A percentile compares a stretch with the other conserved stretches of the same genome.
These are phyloP conservation scores for Sceloporus tristichus DNA, from an alignment of 2,113 vertebrate species.

Conservation along the genomic window DNA sequence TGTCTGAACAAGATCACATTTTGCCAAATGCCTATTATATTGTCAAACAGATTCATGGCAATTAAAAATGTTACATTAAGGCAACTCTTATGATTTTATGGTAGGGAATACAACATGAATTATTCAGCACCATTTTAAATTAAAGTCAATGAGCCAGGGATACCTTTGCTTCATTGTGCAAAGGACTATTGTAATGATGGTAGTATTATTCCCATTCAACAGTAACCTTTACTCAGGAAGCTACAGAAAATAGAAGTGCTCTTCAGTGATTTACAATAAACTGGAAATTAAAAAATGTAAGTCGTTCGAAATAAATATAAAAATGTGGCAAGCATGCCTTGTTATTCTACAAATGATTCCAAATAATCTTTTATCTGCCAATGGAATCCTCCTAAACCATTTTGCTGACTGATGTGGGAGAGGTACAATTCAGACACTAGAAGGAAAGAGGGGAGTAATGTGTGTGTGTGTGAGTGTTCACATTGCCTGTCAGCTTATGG, in stretches of 20 bases:
- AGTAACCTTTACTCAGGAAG: constrained; percentile 17
- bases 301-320: not conserved
- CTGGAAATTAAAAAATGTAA: not conserved
- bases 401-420: not conserved
- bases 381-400: not conserved
- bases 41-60: constrained; percentile 50
- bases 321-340: not conserved
- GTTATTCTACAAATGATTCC: not conserved
- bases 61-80: constrained; percentile 50
- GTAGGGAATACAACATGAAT: constrained; percentile 62
- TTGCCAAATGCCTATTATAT: constrained; percentile 43
- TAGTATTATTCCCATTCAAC: not conserved
- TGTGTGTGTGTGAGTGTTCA: not conserved
- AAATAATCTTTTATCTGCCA: constrained; percentile 1
- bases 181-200: constrained; percentile 19
- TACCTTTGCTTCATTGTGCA: constrained; percentile 43
- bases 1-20: constrained; percentile 43
- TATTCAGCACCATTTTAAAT: constrained; percentile 63
- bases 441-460: not conserved
- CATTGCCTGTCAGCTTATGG: too few species aligned
- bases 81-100: constrained; percentile 55
- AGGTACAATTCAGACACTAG: not conserved
- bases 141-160: constrained; percentile 46
- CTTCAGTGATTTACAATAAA: constrained; percentile 12
- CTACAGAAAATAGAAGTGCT: constrained; percentile 6